Base-by-base conservation (phyloP, 2,113 vertebrate genomes). In the Tretioscincus oriximinensis region DNA sequence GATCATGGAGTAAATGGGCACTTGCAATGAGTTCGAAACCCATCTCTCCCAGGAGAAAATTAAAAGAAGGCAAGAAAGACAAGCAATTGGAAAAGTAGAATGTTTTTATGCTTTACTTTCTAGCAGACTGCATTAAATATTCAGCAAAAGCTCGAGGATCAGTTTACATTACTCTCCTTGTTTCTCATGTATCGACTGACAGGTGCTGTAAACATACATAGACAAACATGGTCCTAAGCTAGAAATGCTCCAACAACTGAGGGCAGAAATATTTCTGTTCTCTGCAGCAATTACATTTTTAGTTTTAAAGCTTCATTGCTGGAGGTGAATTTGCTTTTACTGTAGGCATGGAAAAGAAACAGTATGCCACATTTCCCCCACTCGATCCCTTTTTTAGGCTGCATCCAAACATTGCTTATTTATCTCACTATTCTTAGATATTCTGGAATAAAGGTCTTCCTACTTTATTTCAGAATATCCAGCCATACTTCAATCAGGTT, bases 191-290 rank as follows among this genome's bases (percentile, higher is more conserved):
- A 96, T 97, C 91, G 82, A 90, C 95, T 97, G 97, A 96, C 96
- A 97, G 95, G 95, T 95, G 95, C 95, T 96, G 94, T 97, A 97
- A 97, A 97, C 96, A 97, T 94, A 97, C 96, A 96, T 93, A 97
- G 96, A 95, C 93, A 97, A 97, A 96, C 96, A 97, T 84, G 87
- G 91, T 90, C 90, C 86, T 89, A 66, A 81, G 90, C 91, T 91
- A 91, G 83, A 89, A 87, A 77, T 91, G 87, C 92, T 92, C 89
- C 85, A 78, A 70, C 89, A 93, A 87, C 76, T 47, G 24, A 90
- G 85, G 88, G 83, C 90, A 93, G 87, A 93, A 93, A 91, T 90
- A 80, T 81, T 86, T 91, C 87, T 84, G 80, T 91, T 84, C 86
- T 73, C 85, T 85, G n/a, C 76, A 88, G 63, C 65, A 84, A 54